phyloP scores from a whole-genome alignment of 2,797 vertebrate species.

The Limnodromus scolopaceus region DNA sequence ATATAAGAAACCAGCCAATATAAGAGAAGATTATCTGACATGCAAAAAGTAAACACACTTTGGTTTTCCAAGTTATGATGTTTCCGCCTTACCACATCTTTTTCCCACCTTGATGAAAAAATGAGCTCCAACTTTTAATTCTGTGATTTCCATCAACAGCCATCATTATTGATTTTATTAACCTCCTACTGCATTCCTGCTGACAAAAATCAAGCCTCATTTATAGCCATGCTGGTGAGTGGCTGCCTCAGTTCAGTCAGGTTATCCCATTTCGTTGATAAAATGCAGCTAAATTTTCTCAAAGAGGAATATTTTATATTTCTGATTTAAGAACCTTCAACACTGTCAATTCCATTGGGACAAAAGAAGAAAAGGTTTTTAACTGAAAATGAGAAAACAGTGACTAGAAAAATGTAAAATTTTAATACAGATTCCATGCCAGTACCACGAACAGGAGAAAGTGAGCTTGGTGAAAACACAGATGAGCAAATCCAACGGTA shows the following conservation, averaged over 20 bases:
- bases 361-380: background rate
- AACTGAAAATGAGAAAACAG: background rate
- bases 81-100: background rate
- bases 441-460: background rate
- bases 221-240: background rate
- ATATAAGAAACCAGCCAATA: background rate
- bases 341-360: rapidly evolving
- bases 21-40: background rate
- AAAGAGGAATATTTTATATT: background rate
- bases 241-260: background rate
- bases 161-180: background rate
- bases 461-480: background rate
- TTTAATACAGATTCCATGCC: background rate
- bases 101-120: background rate
- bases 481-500: background rate
- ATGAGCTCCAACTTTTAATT: background rate
- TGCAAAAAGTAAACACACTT: background rate
- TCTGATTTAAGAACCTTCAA: background rate
- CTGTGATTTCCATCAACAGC: background rate
- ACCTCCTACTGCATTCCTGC: background rate
- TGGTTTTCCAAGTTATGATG: background rate
- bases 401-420: background rate
- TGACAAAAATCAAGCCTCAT: background rate
- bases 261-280: background rate
- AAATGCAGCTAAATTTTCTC: background rate